phyloP scores from a whole-genome alignment of 2,113 vertebrate genomes.

The Megaceryle torquata region DNA sequence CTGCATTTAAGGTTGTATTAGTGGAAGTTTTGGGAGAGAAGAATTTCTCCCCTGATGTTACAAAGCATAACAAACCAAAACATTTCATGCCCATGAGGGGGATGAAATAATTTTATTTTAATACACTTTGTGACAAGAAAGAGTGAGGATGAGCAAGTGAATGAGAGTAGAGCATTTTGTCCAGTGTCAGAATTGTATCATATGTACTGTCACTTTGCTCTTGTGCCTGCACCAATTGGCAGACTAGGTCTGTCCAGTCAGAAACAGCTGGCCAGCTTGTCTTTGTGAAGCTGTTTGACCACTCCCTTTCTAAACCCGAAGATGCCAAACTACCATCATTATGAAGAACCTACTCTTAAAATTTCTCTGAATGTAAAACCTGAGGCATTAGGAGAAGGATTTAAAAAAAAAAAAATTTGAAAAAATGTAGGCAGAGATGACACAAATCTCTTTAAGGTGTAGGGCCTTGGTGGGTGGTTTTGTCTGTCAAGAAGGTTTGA shows the following conservation, averaged over 20 bases:
- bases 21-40: neutral
- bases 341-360: neutral
- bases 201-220: neutral
- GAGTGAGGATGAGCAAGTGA: neutral
- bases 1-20: neutral
- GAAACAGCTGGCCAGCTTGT: neutral
- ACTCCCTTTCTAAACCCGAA: neutral
- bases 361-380: neutral
- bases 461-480: neutral
- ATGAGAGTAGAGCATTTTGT: neutral
- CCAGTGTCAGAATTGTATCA: neutral
- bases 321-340: neutral
- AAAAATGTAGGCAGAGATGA: neutral
- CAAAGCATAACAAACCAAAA: neutral
- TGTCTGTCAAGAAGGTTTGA: neutral
- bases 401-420: neutral
- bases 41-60: neutral
- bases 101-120: neutral
- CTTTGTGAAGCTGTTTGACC: neutral
- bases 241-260: neutral
- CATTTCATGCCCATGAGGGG: accelerated
- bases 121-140: neutral
- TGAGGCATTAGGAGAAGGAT: neutral
- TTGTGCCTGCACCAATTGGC: neutral
- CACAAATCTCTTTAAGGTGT: neutral